Evolutionary conservation across 2,113 vertebrate genomes (phyloP), one percentile per base, ranked within the genome.

Genomic region (Trogon melanurus): DNA sequence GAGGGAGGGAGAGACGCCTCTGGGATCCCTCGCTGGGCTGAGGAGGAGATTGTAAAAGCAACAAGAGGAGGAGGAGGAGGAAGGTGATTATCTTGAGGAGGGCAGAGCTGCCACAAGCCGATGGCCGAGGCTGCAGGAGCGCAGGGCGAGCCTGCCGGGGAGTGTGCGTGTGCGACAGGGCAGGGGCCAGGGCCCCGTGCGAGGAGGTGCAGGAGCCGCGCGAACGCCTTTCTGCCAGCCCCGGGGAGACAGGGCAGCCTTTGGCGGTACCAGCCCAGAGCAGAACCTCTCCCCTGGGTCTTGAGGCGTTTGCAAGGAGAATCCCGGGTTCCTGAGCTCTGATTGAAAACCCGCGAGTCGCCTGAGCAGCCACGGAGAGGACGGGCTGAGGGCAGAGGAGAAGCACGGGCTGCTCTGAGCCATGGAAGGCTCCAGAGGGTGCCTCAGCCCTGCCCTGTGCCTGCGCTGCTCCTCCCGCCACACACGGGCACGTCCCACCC

Each of bases 121-220:
- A 25, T 1, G 57, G 89, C 89, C 34, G 79, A 65, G 79, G 85
- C 54, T 57, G 91, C 79, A 5, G 56, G 65, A 51, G 45, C 2
- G 4, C 1, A 9, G 64, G 48, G 30, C 2, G 7, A 84, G 36
- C 89, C 66, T 32, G 5, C 16, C 1, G 5, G 79, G 93, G 78
- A 96, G 74, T 97, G 96, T 95, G 96, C 93, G 95, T 95, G 95
- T 94, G 92, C 16, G 89, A 93, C 95, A 88, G 93, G 93, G 88
- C 80, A 0, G 51, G 91, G 93, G 72, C 91, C 9, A 4, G 2
- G 36, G 72, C 72, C 66, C 88, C 36, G 1, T 22, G 70, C 10
- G 3, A 72, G 81, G 76, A 44, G 67, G 76, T 16, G 94, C 87
- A 64, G 91, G 72, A 56, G 89, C 79, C 22, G 82, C 20, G 0